Conservation (phyloP, 2,113 vertebrate genomes). For the Cryptomyrus ogoouensis region DNA sequence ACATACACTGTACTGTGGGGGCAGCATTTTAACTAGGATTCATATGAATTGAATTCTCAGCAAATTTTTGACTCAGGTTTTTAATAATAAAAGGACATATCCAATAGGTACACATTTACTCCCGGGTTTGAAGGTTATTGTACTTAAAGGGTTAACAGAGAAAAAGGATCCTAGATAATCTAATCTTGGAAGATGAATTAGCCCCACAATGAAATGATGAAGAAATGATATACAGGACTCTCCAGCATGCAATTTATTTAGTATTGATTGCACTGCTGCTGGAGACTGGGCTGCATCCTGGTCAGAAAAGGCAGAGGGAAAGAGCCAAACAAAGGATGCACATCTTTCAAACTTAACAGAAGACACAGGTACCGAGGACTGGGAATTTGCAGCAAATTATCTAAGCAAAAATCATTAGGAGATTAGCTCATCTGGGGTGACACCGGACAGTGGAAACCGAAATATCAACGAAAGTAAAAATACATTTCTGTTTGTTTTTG, state of each 20-base stretch:
- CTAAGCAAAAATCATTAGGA: not conserved
- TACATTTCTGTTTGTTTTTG: not conserved
- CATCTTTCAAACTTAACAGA: not conserved
- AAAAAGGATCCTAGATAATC: constrained; percentile 12
- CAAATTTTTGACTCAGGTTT: not conserved
- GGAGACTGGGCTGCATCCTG: not conserved
- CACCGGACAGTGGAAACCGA: not conserved
- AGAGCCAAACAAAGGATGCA: not conserved
- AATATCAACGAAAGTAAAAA: not conserved
- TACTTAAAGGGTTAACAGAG: constrained; percentile 11
- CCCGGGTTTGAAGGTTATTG: not conserved
- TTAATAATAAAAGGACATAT: not conserved
- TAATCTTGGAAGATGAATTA: constrained; percentile 19
- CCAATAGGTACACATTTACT: not conserved
- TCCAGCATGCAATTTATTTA: not conserved
- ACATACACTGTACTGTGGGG: not conserved
- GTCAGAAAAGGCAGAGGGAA: not conserved
- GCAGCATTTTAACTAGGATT: not conserved
- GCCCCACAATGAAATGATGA: not conserved
- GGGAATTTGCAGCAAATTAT: not conserved
- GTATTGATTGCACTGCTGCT: constrained; percentile 6
- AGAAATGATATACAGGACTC: constrained; percentile 8
- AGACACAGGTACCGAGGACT: not conserved
- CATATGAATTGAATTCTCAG: not conserved
- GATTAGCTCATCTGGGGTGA: not conserved